Base-by-base conservation (phyloP, 2,888 invertebrate species). In the Muschampia plurimacula region DNA sequence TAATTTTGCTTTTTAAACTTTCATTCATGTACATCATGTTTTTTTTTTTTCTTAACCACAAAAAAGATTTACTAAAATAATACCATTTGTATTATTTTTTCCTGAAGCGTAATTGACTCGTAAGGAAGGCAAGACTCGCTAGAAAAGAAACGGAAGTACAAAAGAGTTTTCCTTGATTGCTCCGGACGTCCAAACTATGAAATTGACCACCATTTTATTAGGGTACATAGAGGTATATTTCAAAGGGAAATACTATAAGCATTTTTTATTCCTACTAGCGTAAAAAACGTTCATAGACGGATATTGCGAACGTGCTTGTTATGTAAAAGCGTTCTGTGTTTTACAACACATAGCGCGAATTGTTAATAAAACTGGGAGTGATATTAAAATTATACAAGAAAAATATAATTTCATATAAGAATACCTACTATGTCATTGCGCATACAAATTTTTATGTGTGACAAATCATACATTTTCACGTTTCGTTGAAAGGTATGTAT, bases 281-380 rank as follows among this genome's bases (percentile, higher is more conserved):
- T 36, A 71, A 46, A 65, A 68, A 60, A 22, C 46, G 46, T 60
- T 68, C 59, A 44, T 49, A 49, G 68, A 68, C 60, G 46, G 68
- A 68, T 60, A 60, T 68, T 68, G 46, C 60, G 59, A 44, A 67
- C 67, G 67, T 67, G 67, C 41, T 41, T 32, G 59, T 67, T n/a
- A 59, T 67, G 67, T 67, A 10, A 8, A 49, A 67, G 36, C 57
- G 44, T 13, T 8, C n/a, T 41, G 41, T 44, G 12, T 67, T 57
- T 22, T 41, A 2, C 8, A 15, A 57, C 36, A 36, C 39, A 67
- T 44, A 41, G 36, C 44, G 32, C 44, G 32, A 44, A 28, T 12
- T 12, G 32, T 13, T 36, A 13, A 62, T 32, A 28, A 57, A 28
- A 57, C 13, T 28, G 22, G 32, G 32, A 5, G 57, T 28, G 57